A percentile compares a stretch with the other conserved stretches of the same genome.
Conservation (phyloP, 2,888 invertebrate species). For the Bombylius major region DNA sequence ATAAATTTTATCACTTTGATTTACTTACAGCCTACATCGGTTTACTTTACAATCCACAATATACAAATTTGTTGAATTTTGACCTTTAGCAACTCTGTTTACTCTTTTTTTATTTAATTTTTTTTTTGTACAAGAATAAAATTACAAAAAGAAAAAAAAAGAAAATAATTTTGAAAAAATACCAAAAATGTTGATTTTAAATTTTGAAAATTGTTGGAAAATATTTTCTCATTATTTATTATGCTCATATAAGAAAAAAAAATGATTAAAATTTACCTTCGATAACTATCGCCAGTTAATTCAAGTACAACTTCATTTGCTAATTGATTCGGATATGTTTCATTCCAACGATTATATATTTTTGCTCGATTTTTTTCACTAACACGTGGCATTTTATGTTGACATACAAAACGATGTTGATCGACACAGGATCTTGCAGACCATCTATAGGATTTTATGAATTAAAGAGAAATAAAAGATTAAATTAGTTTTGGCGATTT, state of each 20-base stretch:
- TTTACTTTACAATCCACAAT: not conserved
- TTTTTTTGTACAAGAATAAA: not conserved
- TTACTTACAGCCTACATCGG: not conserved
- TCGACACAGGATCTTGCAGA: conserved; percentile 34
- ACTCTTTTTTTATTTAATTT: not conserved
- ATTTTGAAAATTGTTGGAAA: too few species aligned
- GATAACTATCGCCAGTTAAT: conserved; percentile 14
- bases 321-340: conserved; percentile 32
- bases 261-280: not conserved
- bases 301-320: conserved; percentile 35
- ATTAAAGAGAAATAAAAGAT: not conserved
- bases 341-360: conserved; percentile 35
- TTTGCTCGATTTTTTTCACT: conserved; percentile 34
- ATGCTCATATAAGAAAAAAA: too few species aligned
- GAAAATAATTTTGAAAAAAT: not conserved
- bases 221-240: too few species aligned
- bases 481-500: too few species aligned
- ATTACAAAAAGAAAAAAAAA: not conserved
- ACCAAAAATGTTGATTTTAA: too few species aligned
- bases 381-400: conserved; percentile 37
- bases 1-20: too few species aligned
- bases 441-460: conserved; percentile 23
- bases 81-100: not conserved
- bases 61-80: not conserved
- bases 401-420: conserved; percentile 34